Base-by-base conservation (phyloP, 2,888 invertebrate species). In the Phalera bucephala region DNA sequence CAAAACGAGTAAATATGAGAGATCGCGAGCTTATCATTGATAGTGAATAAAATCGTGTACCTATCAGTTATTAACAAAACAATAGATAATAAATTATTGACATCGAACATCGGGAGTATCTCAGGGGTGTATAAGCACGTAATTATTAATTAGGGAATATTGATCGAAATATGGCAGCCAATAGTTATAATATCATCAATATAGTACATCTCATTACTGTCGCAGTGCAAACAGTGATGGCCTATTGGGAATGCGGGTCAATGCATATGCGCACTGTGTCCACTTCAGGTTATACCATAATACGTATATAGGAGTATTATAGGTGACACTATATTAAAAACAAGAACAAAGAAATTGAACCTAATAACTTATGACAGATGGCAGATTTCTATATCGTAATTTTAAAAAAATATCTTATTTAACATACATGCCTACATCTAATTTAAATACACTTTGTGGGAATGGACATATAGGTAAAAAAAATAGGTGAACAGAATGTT, bases 191-290 rank as follows among this genome's bases (percentile, higher is more conserved):
- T 61, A 64, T 57, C 63, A 64, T 66, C 52, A 62, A 60, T 66
- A 66, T 60, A 66, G 63, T 68, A 68, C 70, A 80, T 73, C 74
- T 80, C 79, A 84, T 81, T 82, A 82, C 68, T 66, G 80, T 72
- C 79, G 80, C 76, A 75, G 67, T 71, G 72, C 72, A 75, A 76
- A 80, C 80, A 73, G 65, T 76, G 73, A 74, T 69, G 72, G 74
- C 77, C 77, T 74, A 74, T 80, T 73, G 80, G 80, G 76, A 80
- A 84, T 85, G 72, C 83, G 69, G 84, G 85, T 84, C 83, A 83
- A 68, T 67, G 72, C 76, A 74, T 72, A 69, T 78, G 75, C 72
- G 73, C 74, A 76, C 55, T 72, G 63, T 60, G 61, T 52, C 54
- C 64, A 56, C 49, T 52, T 45, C 46, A 32, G 42, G 10, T 29